phyloP scores from a whole-genome alignment of 2,113 vertebrate genomes.

The Alaudala cheleensis region DNA sequence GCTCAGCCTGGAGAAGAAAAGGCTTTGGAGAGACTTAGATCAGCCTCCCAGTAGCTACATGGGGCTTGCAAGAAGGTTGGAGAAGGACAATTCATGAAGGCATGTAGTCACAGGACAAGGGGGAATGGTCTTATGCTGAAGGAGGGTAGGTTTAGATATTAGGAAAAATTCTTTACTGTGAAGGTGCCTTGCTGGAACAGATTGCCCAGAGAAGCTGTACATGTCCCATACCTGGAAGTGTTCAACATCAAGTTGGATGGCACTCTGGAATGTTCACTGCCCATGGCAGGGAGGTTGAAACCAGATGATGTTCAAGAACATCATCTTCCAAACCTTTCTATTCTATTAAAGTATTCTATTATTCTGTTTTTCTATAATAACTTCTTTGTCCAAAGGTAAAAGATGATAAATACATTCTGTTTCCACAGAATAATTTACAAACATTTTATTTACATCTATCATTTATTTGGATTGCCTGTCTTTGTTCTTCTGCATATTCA shows the following conservation, averaged over 20 bases:
- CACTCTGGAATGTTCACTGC: neutral
- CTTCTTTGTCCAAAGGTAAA: neutral
- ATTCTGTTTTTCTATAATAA: neutral
- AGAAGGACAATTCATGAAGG: neutral
- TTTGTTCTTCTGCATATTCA: neutral
- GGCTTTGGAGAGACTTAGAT: neutral
- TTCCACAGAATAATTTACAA: neutral
- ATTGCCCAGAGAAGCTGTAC: neutral
- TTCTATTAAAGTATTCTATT: too few species aligned
- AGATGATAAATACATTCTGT: neutral
- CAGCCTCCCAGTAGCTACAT: neutral
- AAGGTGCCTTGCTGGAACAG: neutral
- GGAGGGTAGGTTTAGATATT: neutral
- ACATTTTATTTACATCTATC: neutral
- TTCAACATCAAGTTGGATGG: neutral
- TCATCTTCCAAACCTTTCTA: neutral
- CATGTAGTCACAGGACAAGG: too few species aligned
- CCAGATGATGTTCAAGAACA: neutral
- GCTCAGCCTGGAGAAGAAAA: neutral
- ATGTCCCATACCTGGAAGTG: too few species aligned
- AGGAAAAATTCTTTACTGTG: neutral
- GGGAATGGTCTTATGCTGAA: neutral
- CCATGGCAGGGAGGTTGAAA: neutral
- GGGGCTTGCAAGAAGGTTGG: neutral
- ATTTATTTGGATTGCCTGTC: neutral